These are phyloP conservation scores for Metopolophium dirhodum DNA, from an alignment of 1,140 invertebrate species.

Conservation along the genomic window DNA sequence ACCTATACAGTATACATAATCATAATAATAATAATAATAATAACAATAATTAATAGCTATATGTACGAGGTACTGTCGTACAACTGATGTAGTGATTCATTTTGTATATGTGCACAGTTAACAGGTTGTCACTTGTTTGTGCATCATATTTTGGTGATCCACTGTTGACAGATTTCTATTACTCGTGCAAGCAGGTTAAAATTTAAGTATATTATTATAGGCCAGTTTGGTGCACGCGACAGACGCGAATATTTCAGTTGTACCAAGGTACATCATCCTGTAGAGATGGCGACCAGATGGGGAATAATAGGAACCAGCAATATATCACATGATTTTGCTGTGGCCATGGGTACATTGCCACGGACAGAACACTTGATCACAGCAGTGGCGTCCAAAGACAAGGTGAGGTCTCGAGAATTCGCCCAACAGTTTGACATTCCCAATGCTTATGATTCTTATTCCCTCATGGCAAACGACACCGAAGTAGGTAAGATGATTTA, in stretches of 20 bases:
- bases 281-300: constrained; percentile 31
- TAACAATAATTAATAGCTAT: too few relatives aligned
- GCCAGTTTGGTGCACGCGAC: neutral
- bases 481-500: constrained; percentile 12
- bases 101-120: too few relatives aligned
- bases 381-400: neutral
- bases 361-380: neutral
- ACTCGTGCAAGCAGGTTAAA: neutral
- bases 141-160: neutral
- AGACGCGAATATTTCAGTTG: neutral
- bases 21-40: neutral
- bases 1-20: neutral
- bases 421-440: constrained; percentile 22
- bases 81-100: too few relatives aligned
- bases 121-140: neutral
- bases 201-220: neutral
- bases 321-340: constrained; percentile 37
- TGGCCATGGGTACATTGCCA: constrained; percentile 16
- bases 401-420: constrained; percentile 8
- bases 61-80: neutral
- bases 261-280: too few relatives aligned
- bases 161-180: neutral
- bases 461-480: neutral
- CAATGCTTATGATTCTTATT: constrained; percentile 39
- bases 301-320: constrained; percentile 44